Evolutionary conservation across 2,113 vertebrate genomes (phyloP).

Genomic region (Hylia prasina): DNA sequence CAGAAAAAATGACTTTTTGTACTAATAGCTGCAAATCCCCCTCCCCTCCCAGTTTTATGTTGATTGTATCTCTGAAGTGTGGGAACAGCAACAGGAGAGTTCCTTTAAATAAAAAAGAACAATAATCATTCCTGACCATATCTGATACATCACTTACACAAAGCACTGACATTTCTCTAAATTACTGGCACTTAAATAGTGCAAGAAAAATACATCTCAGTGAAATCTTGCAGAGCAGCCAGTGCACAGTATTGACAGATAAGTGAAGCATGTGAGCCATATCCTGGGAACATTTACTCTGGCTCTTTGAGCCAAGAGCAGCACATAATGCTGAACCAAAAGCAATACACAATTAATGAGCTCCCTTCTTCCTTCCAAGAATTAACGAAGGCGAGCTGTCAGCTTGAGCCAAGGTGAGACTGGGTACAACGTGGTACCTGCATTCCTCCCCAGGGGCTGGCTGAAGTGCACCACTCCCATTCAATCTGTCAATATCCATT

Average conservation of each 20-base stretch:
- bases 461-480: neutral
- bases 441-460: neutral
- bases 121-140: neutral
- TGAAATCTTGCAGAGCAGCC: neutral
- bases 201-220: neutral
- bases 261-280: neutral
- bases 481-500: neutral
- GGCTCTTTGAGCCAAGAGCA: neutral
- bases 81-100: constrained; percentile 9
- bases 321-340: neutral
- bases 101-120: neutral
- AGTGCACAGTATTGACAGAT: neutral
- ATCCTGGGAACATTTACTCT: neutral
- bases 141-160: neutral
- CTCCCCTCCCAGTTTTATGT: neutral
- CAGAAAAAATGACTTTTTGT: constrained; percentile 43
- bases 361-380: neutral
- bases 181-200: neutral
- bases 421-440: rapidly evolving
- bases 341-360: neutral
- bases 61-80: neutral
- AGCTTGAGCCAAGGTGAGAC: neutral
- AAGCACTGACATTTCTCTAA: neutral
- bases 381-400: neutral
- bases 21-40: constrained; percentile 2